phyloP scores from a whole-genome alignment of 2,113 vertebrate genomes.

The Amazona guildingii region DNA sequence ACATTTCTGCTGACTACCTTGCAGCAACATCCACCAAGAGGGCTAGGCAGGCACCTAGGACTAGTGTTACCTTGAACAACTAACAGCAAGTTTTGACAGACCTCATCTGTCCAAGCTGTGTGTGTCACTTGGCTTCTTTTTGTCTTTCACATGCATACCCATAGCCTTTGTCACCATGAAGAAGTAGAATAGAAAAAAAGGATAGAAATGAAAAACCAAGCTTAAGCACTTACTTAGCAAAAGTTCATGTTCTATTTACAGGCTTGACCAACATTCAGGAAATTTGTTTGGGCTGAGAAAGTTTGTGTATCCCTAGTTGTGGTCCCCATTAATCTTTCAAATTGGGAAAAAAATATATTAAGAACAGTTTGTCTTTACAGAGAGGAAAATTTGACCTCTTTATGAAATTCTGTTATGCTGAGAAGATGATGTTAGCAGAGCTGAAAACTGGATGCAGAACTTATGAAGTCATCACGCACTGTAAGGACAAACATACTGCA shows the following conservation, averaged over 20 bases:
- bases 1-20: not conserved
- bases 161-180: not conserved
- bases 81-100: not conserved
- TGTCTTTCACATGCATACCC: not conserved
- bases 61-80: not conserved
- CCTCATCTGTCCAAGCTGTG: not conserved
- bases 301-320: not conserved
- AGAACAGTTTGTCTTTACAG: not conserved
- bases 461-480: fast-evolving
- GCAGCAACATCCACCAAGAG: not conserved
- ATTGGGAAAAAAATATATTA: not conserved
- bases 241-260: not conserved
- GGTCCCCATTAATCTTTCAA: not conserved
- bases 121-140: not conserved
- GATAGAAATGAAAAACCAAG: not conserved
- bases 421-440: not conserved
- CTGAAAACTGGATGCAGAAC: not conserved
- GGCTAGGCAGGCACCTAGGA: not conserved
- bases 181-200: not conserved
- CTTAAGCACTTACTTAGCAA: not conserved
- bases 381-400: not conserved
- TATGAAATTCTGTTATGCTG: not conserved
- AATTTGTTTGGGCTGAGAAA: not conserved
- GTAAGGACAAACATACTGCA: fast-evolving
- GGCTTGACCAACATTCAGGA: not conserved